Conservation (phyloP, 2,888 invertebrate genomes). For the Amphipyra berbera region DNA sequence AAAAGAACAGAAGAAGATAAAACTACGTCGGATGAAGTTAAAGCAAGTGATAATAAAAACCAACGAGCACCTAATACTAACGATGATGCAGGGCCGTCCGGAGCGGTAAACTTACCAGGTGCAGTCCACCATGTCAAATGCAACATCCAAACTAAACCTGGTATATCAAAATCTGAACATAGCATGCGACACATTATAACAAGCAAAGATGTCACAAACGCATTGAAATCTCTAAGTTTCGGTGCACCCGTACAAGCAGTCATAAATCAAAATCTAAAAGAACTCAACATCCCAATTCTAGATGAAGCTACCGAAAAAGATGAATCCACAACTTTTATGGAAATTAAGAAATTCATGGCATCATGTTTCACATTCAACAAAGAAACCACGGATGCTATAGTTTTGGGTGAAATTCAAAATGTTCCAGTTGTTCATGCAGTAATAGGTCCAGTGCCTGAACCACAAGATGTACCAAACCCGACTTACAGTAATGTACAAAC, state of each 20-base stretch:
- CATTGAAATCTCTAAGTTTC: conserved; percentile 78
- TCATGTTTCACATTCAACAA: conserved; percentile 80
- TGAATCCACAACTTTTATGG: conserved; percentile 73
- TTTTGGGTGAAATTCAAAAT: conserved; percentile 66
- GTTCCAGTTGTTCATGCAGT: conserved; percentile 66
- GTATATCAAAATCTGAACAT: conserved; percentile 85
- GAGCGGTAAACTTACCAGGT: conserved; percentile 73
- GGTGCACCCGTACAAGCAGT: conserved; percentile 62
- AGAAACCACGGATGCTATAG: conserved; percentile 61
- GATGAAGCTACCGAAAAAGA: conserved; percentile 58
- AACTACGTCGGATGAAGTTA: conserved; percentile 60
- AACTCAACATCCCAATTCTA: conserved; percentile 73
- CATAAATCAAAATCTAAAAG: conserved; percentile 68
- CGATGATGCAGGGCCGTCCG: conserved; percentile 83
- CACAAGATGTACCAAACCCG: conserved; percentile 64
- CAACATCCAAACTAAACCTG: conserved; percentile 63
- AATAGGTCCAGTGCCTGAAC: conserved; percentile 50
- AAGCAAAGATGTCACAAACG: conserved; percentile 78
- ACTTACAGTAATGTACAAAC: conserved; percentile 66
- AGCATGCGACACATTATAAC: conserved; percentile 80
- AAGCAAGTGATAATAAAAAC: conserved; percentile 50
- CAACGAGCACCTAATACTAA: conserved; percentile 41
- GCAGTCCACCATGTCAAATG: conserved; percentile 64
- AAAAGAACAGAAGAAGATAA: conserved; percentile 65
- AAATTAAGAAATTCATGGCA: conserved; percentile 81